Evolutionary conservation across 2,888 invertebrate species (phyloP), one percentile per base, ranked within the genome.

Genomic region (Mythimna loreyi): DNA sequence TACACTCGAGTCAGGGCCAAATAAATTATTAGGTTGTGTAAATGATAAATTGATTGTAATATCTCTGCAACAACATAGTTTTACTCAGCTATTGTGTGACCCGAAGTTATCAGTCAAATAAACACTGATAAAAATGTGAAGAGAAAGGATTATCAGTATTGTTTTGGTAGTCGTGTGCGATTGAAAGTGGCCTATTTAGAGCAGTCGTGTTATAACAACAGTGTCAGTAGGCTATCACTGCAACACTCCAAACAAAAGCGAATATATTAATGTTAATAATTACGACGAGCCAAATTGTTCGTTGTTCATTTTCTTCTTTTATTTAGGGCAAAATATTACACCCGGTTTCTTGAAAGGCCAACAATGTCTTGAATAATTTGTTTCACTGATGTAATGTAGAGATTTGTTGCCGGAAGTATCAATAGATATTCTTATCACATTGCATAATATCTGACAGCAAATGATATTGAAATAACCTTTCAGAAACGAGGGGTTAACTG

Each of bases 161-260:
- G 30, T 59, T 56, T 59, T 25, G 9, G 16, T 47, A 60, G 28
- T 60, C 25, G 62, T 43, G 28, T 33, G 45, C 61, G 56, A 55
- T 78, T 62, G 50, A 60, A 59, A 69, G 68, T 72, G 65, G 63
- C 53, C 60, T 63, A 67, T 76, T 57, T 82, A 80, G 78, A 83
- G 86, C 80, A 75, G 85, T 84, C 72, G 69, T 72, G 80, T 87
- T 87, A 85, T 78, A 84, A 81, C 72, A 79, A 82, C 77, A 80
- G 76, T 85, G 89, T 87, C 87, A 90, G 86, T 87, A 80, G 86
- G 87, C 80, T 81, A 81, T 72, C 75, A 80, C 82, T 81, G 86
- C 86, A 86, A 86, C 87, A 89, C 87, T 86, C 84, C 85, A 87
- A 88, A 86, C 86, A 87, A 89, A 86, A 87, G 87, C 87, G 83